Percentiles rank a stretch among this genome's conserved stretches.
phyloP scores from a whole-genome alignment of 2,113 vertebrate species.

The Vulpes lagopus region DNA sequence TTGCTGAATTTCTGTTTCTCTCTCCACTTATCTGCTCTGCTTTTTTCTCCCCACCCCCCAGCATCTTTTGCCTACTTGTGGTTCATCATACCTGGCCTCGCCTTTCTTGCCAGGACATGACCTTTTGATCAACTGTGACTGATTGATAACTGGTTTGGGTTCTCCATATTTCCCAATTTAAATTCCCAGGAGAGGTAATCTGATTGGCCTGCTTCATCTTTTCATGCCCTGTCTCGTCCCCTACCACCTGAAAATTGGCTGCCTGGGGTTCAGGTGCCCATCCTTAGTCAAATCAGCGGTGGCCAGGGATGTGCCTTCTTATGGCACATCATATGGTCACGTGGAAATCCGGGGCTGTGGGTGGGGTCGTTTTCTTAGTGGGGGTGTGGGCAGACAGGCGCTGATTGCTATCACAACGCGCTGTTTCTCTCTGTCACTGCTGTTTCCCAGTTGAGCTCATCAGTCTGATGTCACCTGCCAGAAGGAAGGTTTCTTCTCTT shows the following conservation, averaged over 20 bases:
- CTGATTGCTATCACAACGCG: not conserved
- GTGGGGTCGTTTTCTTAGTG: not conserved
- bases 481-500: constrained; percentile 24
- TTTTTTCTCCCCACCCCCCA: not conserved
- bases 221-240: constrained; percentile 53
- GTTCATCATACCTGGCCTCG: not conserved
- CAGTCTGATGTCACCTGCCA: not conserved
- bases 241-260: constrained; percentile 21
- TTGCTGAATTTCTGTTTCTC: not conserved
- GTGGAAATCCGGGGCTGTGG: constrained; percentile 2
- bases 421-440: not conserved
- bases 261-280: not conserved
- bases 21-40: not conserved
- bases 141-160: constrained; percentile 13
- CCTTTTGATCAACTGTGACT: constrained; percentile 39
- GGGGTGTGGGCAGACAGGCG: not conserved
- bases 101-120: constrained; percentile 27
- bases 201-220: constrained; percentile 48
- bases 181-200: constrained; percentile 49
- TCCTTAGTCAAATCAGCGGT: not conserved
- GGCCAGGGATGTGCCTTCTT: not conserved
- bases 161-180: constrained; percentile 47
- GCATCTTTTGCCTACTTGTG: not conserved
- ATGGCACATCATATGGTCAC: not conserved
- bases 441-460: constrained; percentile 57